Percentiles rank a stretch among this genome's conserved stretches.
These are phyloP conservation scores for Dysdera silvatica DNA, from an alignment of 1,140 invertebrate genomes.

Conservation along the genomic window DNA sequence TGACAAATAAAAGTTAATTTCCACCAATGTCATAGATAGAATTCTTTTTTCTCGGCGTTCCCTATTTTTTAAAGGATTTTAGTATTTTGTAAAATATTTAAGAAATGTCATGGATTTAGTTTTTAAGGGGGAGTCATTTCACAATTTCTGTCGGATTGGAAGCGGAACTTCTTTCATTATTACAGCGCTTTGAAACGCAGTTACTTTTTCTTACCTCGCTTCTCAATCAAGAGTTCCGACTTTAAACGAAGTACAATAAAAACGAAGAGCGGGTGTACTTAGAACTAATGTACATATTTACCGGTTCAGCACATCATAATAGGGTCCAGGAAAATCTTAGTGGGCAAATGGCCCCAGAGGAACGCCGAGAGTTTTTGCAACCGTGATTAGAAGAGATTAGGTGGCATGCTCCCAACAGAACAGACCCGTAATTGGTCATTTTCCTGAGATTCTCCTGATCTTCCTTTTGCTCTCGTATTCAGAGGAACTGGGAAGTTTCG, in stretches of 20 bases:
- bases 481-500: no score
- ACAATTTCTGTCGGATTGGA: slow-evolving; percentile 17
- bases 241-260: slow-evolving; percentile 29
- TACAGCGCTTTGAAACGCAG: neutral
- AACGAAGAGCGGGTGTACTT: slow-evolving; percentile 30
- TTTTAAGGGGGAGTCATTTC: slow-evolving; percentile 28
- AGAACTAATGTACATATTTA: slow-evolving; percentile 30
- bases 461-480: no score
- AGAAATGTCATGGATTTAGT: slow-evolving; percentile 30
- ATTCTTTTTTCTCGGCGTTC: no score
- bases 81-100: slow-evolving; percentile 46
- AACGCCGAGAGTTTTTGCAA: slow-evolving; percentile 7
- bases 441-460: no score
- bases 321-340: slow-evolving; percentile 19
- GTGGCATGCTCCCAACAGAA: no score
- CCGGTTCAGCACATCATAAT: slow-evolving; percentile 30
- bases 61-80: no score
- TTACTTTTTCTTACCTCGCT: slow-evolving; percentile 13
- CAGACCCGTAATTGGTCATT: no score
- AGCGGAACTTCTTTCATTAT: slow-evolving; percentile 26
- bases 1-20: no score
- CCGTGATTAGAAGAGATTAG: slow-evolving; percentile 29
- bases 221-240: slow-evolving; percentile 25
- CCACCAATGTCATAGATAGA: no score
- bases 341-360: neutral